A percentile compares a stretch with the other conserved stretches of the same genome.
These are phyloP conservation scores for Abrostola tripartita DNA, from an alignment of 2,888 invertebrate genomes.

Conservation along the genomic window DNA sequence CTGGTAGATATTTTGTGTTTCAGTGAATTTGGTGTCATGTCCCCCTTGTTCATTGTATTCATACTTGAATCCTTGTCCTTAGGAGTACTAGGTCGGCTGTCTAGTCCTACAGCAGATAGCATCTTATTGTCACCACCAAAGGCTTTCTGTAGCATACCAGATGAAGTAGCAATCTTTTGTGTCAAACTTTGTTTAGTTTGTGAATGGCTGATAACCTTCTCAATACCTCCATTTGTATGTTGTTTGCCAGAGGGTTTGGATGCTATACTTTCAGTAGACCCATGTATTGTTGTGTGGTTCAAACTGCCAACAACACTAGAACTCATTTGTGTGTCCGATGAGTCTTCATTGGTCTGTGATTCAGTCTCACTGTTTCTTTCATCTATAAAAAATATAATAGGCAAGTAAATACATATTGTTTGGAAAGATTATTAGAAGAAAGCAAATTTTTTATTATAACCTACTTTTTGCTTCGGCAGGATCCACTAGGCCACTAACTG, in stretches of 20 bases:
- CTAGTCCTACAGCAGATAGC: slow-evolving; percentile 77
- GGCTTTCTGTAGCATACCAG: slow-evolving; percentile 80
- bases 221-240: slow-evolving; percentile 82
- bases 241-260: slow-evolving; percentile 86
- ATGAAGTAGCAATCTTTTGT: slow-evolving; percentile 79
- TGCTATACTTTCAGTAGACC: slow-evolving; percentile 84
- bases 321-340: slow-evolving; percentile 91
- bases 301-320: slow-evolving; percentile 78
- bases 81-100: slow-evolving; percentile 84
- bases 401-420: slow-evolving; percentile 5
- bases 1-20: slow-evolving; percentile 86
- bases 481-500: slow-evolving; percentile 94
- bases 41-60: slow-evolving; percentile 74
- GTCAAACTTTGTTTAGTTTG: slow-evolving; percentile 79
- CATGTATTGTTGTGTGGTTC: slow-evolving; percentile 85
- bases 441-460: slow-evolving; percentile 64
- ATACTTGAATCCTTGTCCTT: slow-evolving; percentile 82
- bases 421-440: slow-evolving; percentile 2
- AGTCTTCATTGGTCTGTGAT: slow-evolving; percentile 94
- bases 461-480: slow-evolving; percentile 93
- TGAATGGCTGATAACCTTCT: slow-evolving; percentile 77
- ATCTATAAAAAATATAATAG: slow-evolving; percentile 81
- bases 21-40: slow-evolving; percentile 77
- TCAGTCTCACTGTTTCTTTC: slow-evolving; percentile 96
- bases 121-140: slow-evolving; percentile 81